phyloP scores from a whole-genome alignment of 1,140 invertebrate genomes.

The Lepeophtheirus salmonis region DNA sequence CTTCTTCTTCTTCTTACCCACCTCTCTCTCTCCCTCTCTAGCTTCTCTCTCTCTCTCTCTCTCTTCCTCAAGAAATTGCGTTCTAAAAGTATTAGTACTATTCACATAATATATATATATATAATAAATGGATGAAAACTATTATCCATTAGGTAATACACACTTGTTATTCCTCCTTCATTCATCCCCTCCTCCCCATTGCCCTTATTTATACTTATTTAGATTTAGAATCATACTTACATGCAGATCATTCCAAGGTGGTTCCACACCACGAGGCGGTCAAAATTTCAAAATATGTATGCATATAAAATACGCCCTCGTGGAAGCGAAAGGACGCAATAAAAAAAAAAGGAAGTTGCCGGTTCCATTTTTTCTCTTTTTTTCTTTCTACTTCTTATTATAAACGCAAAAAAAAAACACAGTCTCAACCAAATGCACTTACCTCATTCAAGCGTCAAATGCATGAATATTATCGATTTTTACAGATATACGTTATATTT shows the following conservation, averaged over 20 bases:
- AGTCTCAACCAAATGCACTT: no score
- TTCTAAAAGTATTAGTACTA: background rate
- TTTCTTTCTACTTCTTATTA: no score
- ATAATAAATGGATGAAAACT: background rate
- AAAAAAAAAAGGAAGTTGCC: background rate
- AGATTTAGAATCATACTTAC: background rate
- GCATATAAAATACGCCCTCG: background rate
- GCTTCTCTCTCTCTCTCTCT: background rate
- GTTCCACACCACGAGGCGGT: background rate
- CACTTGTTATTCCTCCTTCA: background rate
- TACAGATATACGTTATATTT: no score
- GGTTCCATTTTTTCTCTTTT: background rate
- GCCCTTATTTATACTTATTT: background rate
- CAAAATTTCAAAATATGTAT: background rate
- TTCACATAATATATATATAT: background rate
- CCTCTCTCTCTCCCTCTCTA: background rate
- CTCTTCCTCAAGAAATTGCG: background rate
- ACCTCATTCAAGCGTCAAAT: no score
- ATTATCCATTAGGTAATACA: background rate
- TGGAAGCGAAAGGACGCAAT: background rate
- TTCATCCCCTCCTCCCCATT: background rate
- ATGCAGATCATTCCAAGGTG: background rate
- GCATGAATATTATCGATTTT: no score
- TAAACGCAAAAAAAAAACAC: no score
- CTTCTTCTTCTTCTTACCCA: background rate